A percentile compares a stretch with the other conserved stretches of the same genome.
phyloP scores from a whole-genome alignment of 2,888 invertebrate genomes.

The Metopia argyrocephala region DNA sequence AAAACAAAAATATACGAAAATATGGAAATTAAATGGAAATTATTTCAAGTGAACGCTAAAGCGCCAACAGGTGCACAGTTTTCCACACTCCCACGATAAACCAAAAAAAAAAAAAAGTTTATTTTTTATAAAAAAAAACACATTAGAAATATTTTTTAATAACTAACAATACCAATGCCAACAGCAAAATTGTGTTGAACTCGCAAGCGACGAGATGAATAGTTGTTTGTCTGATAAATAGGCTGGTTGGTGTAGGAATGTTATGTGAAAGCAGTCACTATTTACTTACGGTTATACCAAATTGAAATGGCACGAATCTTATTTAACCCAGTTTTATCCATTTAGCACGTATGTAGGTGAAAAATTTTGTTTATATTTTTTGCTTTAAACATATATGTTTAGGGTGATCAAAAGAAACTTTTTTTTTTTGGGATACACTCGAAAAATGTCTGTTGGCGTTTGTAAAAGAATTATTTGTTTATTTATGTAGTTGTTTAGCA shows the following conservation, averaged over 20 bases:
- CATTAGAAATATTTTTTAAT: background rate
- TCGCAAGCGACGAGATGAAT: background rate
- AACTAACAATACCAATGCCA: constrained; percentile 18
- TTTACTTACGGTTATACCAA: background rate
- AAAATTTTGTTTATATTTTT: background rate
- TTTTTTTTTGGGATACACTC: too few relatives aligned
- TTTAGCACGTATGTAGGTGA: constrained; percentile 3
- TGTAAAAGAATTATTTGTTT: too few relatives aligned
- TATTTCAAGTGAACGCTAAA: constrained; percentile 29
- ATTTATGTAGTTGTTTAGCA: constrained; percentile 3
- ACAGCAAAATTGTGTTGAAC: background rate
- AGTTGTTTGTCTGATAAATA: background rate
- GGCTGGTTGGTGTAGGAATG: background rate
- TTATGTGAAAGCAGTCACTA: background rate
- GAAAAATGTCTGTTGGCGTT: too few relatives aligned
- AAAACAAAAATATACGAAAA: constrained; percentile 2
- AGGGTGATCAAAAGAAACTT: too few relatives aligned
- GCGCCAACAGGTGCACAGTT: constrained; percentile 46
- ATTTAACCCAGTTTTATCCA: constrained; percentile 40
- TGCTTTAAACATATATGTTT: too few relatives aligned
- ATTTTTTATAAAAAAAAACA: background rate
- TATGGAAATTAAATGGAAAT: constrained; percentile 27
- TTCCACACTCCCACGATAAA: constrained; percentile 23
- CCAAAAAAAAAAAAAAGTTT: background rate
- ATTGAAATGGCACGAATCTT: constrained; percentile 36